Base-by-base conservation (phyloP, 2,888 invertebrate species). In the Magallana nippona region DNA sequence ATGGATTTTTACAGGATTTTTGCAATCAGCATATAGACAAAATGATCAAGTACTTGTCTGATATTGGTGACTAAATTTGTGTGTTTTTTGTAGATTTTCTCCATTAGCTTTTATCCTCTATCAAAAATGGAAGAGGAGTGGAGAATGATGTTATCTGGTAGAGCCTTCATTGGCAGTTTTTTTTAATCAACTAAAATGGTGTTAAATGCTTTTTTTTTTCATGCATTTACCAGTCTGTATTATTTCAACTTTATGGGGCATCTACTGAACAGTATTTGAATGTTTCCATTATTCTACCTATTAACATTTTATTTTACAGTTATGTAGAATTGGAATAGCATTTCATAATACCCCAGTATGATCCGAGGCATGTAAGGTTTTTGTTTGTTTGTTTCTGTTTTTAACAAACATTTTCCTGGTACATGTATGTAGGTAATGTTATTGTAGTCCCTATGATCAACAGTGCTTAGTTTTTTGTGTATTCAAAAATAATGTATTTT, bases 241-340 rank as follows among this genome's bases (percentile, higher is more conserved):
- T 44, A 44, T 44, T 44, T 44, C 44, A 44, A 44, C 44, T 44
- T 44, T 44, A 44, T 44, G 44, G 44, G 71, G 17, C 71, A 71
- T 71, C 71, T 71, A 27, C 32, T 71, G 27, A 71, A 71, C 71
- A 71, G 32, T 71, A 71, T 71, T 71, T 27, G 15, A 15, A 17
- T 71, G 10, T 27, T 71, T 71, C 13, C n/a, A 22, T 60, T 71
- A 11, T 13, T 27, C 15, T 71, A 27, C 15, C 32, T 27, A 1
- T 3, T 27, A 27, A 27, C 22, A 27, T 11, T 27, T 22, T 19
- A 63, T 27, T 71, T 15, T 71, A 2, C 15, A 5, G 15, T 71
- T 27, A 71, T 32, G 71, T 71, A 71, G 71, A 71, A 71, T 71
- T 71, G 32, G 32, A 27, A 71, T 1, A n/a, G 11, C 32, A 27